These are phyloP conservation scores for Percina caprodes DNA, from an alignment of 2,113 vertebrate genomes.

Conservation along the genomic window DNA sequence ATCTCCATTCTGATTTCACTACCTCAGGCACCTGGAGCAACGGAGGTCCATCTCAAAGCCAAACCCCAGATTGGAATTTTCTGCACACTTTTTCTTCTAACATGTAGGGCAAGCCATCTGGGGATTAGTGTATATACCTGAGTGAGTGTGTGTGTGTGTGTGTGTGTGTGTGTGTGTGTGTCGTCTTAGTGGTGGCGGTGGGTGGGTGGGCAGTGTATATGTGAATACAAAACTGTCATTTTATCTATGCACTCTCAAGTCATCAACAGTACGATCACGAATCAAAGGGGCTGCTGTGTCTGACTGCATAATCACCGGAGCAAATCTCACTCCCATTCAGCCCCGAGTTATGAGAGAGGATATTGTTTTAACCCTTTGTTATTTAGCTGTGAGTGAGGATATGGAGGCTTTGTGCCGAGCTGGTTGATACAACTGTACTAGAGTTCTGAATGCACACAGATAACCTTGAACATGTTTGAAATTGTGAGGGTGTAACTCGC, in stretches of 20 bases:
- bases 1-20: constrained; percentile 60
- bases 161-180: too few relatives aligned
- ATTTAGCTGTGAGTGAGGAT: constrained; percentile 12
- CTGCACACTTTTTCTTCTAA: constrained; percentile 43
- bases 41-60: constrained; percentile 48
- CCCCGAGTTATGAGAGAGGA: constrained; percentile 68
- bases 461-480: constrained; percentile 60
- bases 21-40: constrained; percentile 47
- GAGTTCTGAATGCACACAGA: constrained; percentile 16
- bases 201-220: constrained; percentile 49
- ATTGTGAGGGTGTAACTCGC: background rate
- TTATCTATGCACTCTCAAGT: constrained; percentile 59
- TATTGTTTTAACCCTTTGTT: constrained; percentile 80
- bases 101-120: constrained; percentile 54
- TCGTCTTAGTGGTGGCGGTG: constrained; percentile 24
- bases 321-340: constrained; percentile 76
- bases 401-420: constrained; percentile 22
- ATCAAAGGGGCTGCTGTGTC: constrained; percentile 75
- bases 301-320: constrained; percentile 78
- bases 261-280: constrained; percentile 80
- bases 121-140: constrained; percentile 56
- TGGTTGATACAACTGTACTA: constrained; percentile 25
- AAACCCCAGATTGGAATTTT: constrained; percentile 58
- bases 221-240: constrained; percentile 71
- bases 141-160: constrained; percentile 35